Percentiles rank a stretch among this genome's conserved stretches.
Evolutionary conservation across 2,888 invertebrate species (phyloP).

Genomic region (Orthosia incerta): DNA sequence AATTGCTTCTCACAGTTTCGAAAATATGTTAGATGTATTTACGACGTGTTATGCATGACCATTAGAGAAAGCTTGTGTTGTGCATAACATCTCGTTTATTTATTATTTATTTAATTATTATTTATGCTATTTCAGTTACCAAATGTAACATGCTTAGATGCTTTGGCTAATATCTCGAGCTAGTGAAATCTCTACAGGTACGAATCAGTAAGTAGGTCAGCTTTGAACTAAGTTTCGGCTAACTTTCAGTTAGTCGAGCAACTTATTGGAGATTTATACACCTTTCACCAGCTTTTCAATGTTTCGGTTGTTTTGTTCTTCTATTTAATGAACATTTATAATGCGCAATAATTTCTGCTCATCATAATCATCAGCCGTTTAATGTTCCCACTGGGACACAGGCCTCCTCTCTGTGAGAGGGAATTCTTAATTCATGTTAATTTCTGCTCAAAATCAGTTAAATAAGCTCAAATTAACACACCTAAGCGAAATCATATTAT

Average conservation of each 20-base stretch:
- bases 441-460: not conserved
- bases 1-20: constrained; percentile 17
- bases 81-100: constrained; percentile 30
- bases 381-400: too few species aligned
- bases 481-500: not conserved
- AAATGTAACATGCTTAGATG: constrained; percentile 6
- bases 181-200: constrained; percentile 39
- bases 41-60: constrained; percentile 23
- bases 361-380: too few species aligned
- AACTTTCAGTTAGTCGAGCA: constrained; percentile 35
- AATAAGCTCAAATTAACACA: constrained; percentile 5
- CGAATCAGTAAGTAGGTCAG: constrained; percentile 34
- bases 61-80: constrained; percentile 34
- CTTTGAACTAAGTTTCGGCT: constrained; percentile 47
- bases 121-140: not conserved
- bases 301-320: constrained; percentile 1
- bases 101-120: constrained; percentile 9
- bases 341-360: not conserved
- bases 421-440: too few species aligned
- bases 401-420: too few species aligned
- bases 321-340: not conserved
- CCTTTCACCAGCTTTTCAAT: constrained; percentile 39
- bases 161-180: constrained; percentile 25
- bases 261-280: constrained; percentile 19
- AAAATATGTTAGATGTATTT: constrained; percentile 20